These are phyloP conservation scores for Bombyx mandarina DNA, from an alignment of 1,140 invertebrate species.

Conservation along the genomic window DNA sequence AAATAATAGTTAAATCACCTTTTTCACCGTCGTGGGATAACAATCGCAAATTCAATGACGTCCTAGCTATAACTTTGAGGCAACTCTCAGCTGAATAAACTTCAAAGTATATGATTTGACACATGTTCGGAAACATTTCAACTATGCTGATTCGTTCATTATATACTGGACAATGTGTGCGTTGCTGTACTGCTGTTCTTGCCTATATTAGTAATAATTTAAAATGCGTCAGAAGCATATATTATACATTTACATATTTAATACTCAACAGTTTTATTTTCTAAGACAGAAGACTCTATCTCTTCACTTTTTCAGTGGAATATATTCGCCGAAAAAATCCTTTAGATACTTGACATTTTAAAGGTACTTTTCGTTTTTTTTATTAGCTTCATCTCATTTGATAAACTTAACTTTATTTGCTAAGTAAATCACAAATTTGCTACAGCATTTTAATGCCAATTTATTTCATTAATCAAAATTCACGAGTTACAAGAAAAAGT, in stretches of 20 bases:
- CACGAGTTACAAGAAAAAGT: too few relatives aligned
- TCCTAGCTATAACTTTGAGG: conserved; percentile 26
- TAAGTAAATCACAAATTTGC: too few relatives aligned
- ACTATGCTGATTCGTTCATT: conserved; percentile 63
- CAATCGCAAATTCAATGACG: conserved; percentile 26
- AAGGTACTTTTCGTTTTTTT: too few relatives aligned
- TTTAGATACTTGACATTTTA: too few relatives aligned
- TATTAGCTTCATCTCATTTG: too few relatives aligned
- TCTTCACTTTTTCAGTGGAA: too few relatives aligned
- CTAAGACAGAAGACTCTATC: too few relatives aligned
- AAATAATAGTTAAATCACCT: conserved; percentile 17
- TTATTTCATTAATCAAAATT: too few relatives aligned
- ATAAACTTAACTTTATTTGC: too few relatives aligned
- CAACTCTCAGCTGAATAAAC: conserved; percentile 29
- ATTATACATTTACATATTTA: conserved; percentile 1
- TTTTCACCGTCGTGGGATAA: conserved; percentile 54
- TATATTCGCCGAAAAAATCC: too few relatives aligned
- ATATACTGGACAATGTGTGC: conserved; percentile 49
- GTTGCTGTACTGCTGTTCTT: conserved; percentile 49
- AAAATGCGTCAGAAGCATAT: conserved; percentile 9
- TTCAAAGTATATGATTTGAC: conserved; percentile 59
- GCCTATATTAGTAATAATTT: conserved; percentile 24
- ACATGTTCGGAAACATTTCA: conserved; percentile 67
- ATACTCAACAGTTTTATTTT: neutral
- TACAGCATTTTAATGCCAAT: too few relatives aligned